Percentiles rank a stretch among this genome's conserved stretches.
Conservation (phyloP, 2,797 vertebrate genomes). For the Platalea minor region DNA sequence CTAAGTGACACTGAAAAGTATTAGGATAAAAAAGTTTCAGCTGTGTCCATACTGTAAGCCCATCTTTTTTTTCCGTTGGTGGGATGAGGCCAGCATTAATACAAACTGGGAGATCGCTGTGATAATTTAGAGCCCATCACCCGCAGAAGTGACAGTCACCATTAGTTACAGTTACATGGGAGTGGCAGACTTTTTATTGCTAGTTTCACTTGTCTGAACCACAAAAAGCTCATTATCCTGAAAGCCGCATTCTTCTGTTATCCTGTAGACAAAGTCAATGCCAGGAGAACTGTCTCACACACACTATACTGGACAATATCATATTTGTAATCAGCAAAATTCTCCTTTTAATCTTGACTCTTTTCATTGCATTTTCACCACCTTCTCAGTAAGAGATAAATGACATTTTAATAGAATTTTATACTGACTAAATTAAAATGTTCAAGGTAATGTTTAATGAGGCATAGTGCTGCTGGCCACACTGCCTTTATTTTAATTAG, state of each 20-base stretch:
- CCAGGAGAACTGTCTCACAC: not conserved
- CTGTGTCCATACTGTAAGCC: not conserved
- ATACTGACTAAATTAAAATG: constrained; percentile 23
- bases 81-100: not conserved
- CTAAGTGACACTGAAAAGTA: not conserved
- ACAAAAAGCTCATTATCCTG: not conserved
- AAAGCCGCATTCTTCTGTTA: not conserved
- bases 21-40: rapidly evolving
- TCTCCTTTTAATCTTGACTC: not conserved
- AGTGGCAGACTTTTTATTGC: not conserved
- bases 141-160: not conserved
- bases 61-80: rapidly evolving
- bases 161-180: not conserved
- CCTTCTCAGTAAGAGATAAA: not conserved
- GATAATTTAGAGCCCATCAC: not conserved
- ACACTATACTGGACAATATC: not conserved
- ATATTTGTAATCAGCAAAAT: not conserved
- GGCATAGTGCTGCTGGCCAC: not conserved
- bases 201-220: not conserved
- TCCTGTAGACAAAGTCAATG: not conserved
- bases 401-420: constrained; percentile 32
- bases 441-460: constrained; percentile 23
- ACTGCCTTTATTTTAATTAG: not conserved
- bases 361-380: not conserved
- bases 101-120: not conserved